phyloP scores from a whole-genome alignment of 2,797 vertebrate species.

The Thaleichthys pacificus region DNA sequence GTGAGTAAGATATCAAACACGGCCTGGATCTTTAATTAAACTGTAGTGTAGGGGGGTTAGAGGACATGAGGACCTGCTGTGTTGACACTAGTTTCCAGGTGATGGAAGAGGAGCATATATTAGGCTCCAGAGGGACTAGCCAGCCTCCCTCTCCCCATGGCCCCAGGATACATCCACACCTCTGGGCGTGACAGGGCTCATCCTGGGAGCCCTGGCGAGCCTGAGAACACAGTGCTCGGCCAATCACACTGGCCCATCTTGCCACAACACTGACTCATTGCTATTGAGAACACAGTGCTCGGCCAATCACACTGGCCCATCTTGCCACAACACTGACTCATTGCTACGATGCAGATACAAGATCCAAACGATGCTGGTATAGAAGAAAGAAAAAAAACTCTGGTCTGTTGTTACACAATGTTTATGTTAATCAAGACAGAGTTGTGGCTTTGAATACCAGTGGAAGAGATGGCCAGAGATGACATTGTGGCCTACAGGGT shows the following conservation, averaged over 20 bases:
- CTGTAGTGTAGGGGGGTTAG: neutral
- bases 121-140: constrained; percentile 1
- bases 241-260: constrained; percentile 17
- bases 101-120: neutral
- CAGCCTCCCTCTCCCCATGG: neutral
- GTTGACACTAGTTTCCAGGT: neutral
- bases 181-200: neutral
- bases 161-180: neutral
- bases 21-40: neutral
- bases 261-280: constrained; percentile 24
- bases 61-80: neutral
- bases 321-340: constrained; percentile 18
- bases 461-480: constrained; percentile 11
- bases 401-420: neutral
- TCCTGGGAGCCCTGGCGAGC: neutral
- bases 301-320: constrained; percentile 18
- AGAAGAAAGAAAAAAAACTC: neutral
- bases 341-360: neutral
- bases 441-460: constrained; percentile 21
- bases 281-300: constrained; percentile 1
- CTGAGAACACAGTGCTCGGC: constrained; percentile 1
- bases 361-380: constrained; percentile 17
- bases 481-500: constrained; percentile 12
- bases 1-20: neutral
- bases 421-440: neutral